phyloP scores from a whole-genome alignment of 1,140 invertebrate species.

The Drosophila arizonae region DNA sequence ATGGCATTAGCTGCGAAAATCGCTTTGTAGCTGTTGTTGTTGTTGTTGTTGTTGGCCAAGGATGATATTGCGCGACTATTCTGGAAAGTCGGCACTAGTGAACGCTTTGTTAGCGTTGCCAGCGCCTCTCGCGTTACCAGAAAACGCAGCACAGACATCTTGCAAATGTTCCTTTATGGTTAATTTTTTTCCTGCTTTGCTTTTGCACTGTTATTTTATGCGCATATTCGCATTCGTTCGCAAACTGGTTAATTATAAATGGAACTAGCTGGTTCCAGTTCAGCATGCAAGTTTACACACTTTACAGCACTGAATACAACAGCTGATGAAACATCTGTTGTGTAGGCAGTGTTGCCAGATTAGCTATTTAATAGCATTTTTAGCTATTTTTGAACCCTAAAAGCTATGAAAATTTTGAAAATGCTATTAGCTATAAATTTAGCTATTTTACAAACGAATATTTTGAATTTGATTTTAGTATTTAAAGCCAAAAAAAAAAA shows the following conservation, averaged over 20 bases:
- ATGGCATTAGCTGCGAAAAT: constrained; percentile 18
- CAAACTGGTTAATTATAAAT: constrained; percentile 4
- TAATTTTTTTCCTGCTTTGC: constrained; percentile 18
- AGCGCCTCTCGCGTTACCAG: constrained; percentile 64
- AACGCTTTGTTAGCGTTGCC: constrained; percentile 40
- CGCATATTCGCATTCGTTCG: constrained; percentile 48
- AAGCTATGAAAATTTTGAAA: too few species aligned
- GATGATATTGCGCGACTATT: constrained; percentile 37
- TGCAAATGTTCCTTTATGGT: constrained; percentile 11
- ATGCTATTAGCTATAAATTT: too few species aligned
- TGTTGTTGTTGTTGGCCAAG: constrained; percentile 16
- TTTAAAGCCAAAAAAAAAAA: too few species aligned
- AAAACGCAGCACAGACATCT: constrained; percentile 68
- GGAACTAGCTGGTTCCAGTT: constrained; percentile 3
- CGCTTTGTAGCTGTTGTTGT: constrained; percentile 12
- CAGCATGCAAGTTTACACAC: not conserved
- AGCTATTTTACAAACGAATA: too few species aligned
- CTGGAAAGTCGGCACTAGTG: constrained; percentile 24
- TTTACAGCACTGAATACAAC: constrained; percentile 21
- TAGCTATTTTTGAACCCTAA: too few species aligned
- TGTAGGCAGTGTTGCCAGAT: too few species aligned
- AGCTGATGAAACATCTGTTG: constrained; percentile 14
- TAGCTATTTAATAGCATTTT: too few species aligned
- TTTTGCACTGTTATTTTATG: constrained; percentile 24
- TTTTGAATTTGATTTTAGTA: too few species aligned